These are phyloP conservation scores for Halocynthia aurantium DNA, from an alignment of 23 tunicate species.

Conservation along the genomic window DNA sequence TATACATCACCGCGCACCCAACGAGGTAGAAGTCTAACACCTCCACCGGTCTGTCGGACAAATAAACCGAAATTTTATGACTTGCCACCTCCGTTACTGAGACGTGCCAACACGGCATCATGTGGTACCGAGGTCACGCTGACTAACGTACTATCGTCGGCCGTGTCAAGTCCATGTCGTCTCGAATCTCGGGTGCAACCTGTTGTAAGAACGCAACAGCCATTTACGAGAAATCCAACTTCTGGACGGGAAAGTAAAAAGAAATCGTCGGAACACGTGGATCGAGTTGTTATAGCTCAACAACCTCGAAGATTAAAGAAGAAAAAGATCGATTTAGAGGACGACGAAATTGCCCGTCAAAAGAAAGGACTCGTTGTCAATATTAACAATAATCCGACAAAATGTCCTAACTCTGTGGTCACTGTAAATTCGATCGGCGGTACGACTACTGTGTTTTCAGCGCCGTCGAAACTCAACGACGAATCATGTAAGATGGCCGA, in stretches of 20 bases:
- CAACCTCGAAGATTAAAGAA: conserved; percentile 4
- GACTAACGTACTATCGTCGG: neutral
- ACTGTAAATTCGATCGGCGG: neutral
- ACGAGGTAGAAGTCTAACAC: conserved; percentile 8
- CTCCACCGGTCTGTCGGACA: conserved; percentile 4
- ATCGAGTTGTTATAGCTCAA: neutral
- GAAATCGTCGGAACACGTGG: neutral
- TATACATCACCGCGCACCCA: neutral
- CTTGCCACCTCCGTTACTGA: neutral
- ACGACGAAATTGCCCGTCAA: conserved; percentile 9
- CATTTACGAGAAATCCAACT: neutral
- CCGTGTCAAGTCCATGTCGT: neutral
- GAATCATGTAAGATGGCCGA: conserved; percentile 16
- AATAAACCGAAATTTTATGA: conserved; percentile 4
- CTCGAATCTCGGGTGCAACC: neutral
- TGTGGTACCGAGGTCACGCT: neutral
- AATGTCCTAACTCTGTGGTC: neutral
- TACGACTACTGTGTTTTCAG: conserved; percentile 5
- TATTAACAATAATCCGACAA: conserved; percentile 3
- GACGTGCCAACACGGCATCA: neutral
- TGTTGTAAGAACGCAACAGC: neutral
- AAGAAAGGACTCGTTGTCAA: conserved; percentile 6
- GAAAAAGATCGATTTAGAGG: neutral
- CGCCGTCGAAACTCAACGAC: conserved; percentile 5
- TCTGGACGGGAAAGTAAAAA: neutral